Base-by-base conservation (phyloP, 2,797 vertebrate genomes). In the Coccyzus lansbergi region DNA sequence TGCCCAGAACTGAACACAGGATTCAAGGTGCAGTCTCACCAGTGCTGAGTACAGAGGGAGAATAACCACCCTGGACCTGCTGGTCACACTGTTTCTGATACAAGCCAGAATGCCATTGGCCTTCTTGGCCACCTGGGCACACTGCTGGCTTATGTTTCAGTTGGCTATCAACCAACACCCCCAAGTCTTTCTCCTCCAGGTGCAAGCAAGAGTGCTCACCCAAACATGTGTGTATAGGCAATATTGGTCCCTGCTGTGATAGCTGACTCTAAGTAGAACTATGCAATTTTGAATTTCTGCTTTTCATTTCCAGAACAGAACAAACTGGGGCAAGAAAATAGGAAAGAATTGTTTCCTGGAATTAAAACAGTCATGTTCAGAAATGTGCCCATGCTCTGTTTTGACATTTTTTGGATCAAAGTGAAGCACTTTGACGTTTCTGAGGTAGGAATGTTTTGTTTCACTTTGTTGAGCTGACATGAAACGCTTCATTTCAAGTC, bases 381-480 rank as follows among this genome's bases (percentile, higher is more conserved):
- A 93, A 95, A 92, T 40, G 72, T 72, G 80, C 91, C 74, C 2
- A 0, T 92, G 72, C 78, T 92, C 85, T 74, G 38, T 90, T 94
- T 92, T 83, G 95, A 92, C 93, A 40, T 72, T 92, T 93, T 93
- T 91, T 94, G 91, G 95, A 95, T 96, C 93, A 95, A 93, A 94
- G 85, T 81, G 90, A 95, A 94, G 90, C 87, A 65, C 91, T 96
- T 92, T 94, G 93, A 94, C 80, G 36, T 96, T 96, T 94, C 82
- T 58, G 91, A 96, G 95, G 90, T 93, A 93, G 90, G 87, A 95
- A 92, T 96, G 96, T 95, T 96, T 93, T 96, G 76, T 96, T 96
- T 96, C 94, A 96, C 89, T 96, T 95, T 95, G 89, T 90, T 94
- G 92, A 96, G 86, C 92, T 92, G 95, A 95, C 95, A 94, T 91